Conservation (phyloP, 2,888 invertebrate genomes). For the Sinotaia quadrata region DNA sequence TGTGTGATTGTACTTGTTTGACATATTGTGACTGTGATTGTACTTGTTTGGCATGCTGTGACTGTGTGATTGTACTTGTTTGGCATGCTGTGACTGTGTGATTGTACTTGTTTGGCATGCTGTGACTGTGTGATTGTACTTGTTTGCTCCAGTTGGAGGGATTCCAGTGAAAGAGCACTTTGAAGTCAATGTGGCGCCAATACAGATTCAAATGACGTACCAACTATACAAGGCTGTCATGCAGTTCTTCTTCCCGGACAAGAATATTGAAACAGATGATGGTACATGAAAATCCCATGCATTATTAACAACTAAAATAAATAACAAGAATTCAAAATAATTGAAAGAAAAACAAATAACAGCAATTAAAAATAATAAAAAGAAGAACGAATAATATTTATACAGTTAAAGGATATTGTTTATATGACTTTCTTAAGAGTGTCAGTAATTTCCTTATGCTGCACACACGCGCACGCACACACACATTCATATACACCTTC, state of each 20-base stretch:
- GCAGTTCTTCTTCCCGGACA: constrained; percentile 87
- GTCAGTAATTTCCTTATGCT: no score
- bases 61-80: background rate
- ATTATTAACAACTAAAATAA: no score
- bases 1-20: no score
- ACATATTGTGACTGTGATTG: background rate
- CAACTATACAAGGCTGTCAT: constrained; percentile 98
- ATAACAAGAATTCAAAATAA: no score
- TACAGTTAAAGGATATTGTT: no score
- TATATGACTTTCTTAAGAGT: no score
- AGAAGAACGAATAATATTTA: no score
- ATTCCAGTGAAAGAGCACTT: constrained; percentile 97
- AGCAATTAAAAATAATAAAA: no score
- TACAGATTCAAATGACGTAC: constrained; percentile 87
- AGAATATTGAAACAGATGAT: constrained; percentile 63
- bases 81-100: background rate
- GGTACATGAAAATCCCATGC: constrained; percentile 21
- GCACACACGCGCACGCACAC: no score
- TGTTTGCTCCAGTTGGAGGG: constrained; percentile 83
- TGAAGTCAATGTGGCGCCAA: constrained; percentile 97
- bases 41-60: background rate
- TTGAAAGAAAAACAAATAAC: no score
- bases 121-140: background rate
- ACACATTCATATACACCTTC: no score
- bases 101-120: background rate